phyloP scores from a whole-genome alignment of 2,797 vertebrate genomes.

The Alcedo quadribrachys region DNA sequence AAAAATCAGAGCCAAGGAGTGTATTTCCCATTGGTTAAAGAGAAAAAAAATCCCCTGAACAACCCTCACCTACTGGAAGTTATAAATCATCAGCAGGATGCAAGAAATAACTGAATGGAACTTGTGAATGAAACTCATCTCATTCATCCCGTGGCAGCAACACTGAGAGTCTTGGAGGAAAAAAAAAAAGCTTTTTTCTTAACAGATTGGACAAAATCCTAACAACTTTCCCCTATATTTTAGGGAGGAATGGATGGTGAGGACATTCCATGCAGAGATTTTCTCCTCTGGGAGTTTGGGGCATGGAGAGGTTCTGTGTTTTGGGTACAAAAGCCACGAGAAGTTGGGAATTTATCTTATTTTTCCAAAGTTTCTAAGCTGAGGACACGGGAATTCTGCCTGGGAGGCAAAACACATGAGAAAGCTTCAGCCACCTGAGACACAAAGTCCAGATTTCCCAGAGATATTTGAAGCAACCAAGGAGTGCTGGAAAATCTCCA shows the following conservation, averaged over 20 bases:
- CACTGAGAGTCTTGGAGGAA: neutral
- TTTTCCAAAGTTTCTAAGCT: neutral
- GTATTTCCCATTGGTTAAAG: neutral
- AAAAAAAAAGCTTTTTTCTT: neutral
- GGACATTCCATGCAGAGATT: neutral
- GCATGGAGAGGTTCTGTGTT: neutral
- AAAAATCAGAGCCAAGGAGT: neutral
- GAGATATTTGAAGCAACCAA: neutral
- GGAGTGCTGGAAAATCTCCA: neutral
- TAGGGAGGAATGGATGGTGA: neutral
- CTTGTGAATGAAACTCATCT: slow-evolving; percentile 23
- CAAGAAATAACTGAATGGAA: slow-evolving; percentile 29
- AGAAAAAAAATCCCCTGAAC: neutral
- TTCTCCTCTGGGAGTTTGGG: neutral
- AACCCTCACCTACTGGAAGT: neutral
- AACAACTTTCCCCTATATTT: neutral
- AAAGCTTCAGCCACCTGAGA: neutral
- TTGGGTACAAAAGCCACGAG: neutral
- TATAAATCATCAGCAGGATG: neutral
- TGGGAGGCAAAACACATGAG: neutral
- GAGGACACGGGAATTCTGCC: neutral
- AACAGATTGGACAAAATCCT: neutral
- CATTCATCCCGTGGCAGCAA: slow-evolving; percentile 11
- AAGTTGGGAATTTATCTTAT: neutral
- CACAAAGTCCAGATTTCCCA: neutral